These are phyloP conservation scores for Glossophaga mutica DNA, from an alignment of 2,797 vertebrate species.

Conservation along the genomic window DNA sequence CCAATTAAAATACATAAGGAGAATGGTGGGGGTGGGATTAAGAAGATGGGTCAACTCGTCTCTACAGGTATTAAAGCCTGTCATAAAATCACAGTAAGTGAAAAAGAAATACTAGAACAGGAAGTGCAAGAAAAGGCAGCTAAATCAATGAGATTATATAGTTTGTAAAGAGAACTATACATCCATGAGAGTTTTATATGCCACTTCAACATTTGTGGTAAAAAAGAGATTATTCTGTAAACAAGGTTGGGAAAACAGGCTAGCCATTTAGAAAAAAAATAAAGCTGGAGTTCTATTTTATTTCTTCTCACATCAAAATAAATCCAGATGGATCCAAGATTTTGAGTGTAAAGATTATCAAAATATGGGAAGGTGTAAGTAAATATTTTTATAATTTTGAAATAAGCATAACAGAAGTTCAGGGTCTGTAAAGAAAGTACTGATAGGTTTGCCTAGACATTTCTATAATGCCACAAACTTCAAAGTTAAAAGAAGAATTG, in stretches of 20 bases:
- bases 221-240: constrained; percentile 10
- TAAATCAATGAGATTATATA: neutral
- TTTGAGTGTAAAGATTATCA: constrained; percentile 10
- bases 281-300: neutral
- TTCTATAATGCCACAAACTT: neutral
- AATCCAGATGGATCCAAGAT: neutral
- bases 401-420: neutral
- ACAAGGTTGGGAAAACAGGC: neutral
- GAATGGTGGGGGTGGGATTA: neutral
- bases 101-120: neutral
- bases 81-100: neutral
- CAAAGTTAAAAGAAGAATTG: neutral
- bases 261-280: neutral
- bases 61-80: neutral
- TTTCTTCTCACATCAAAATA: neutral
- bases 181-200: neutral
- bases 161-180: no score
- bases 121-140: constrained; percentile 26
- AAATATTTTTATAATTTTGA: constrained; percentile 22
- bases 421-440: neutral
- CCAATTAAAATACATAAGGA: neutral
- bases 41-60: neutral
- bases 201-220: neutral
- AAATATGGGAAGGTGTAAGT: neutral
- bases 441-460: neutral